phyloP scores from a whole-genome alignment of 2,888 invertebrate species.

The Muschampia plurimacula region DNA sequence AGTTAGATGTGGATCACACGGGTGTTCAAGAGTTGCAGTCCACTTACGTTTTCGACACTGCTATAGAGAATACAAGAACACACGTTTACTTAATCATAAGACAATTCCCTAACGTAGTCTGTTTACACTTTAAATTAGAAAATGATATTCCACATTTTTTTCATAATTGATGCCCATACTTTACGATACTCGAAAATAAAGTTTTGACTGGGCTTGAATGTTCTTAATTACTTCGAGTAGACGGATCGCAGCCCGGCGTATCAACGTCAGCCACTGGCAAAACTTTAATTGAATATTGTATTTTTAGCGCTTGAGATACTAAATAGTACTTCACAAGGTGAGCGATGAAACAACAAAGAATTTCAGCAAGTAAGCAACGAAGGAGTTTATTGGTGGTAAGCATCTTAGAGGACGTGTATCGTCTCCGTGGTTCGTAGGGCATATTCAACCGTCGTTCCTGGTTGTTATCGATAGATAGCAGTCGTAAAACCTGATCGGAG shows the following conservation, averaged over 20 bases:
- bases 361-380: too few species aligned
- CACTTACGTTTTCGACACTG: background rate
- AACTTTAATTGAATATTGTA: slow-evolving; percentile 22
- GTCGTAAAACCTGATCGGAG: too few species aligned
- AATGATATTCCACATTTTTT: background rate
- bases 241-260: slow-evolving; percentile 6
- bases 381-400: too few species aligned
- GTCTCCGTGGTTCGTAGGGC: too few species aligned
- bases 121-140: background rate
- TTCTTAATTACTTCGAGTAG: slow-evolving; percentile 16
- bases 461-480: too few species aligned
- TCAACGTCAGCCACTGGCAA: slow-evolving; percentile 15
- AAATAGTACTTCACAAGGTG: background rate
- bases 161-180: background rate
- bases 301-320: slow-evolving; percentile 8
- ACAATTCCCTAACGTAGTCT: background rate
- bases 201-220: slow-evolving; percentile 8
- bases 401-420: too few species aligned
- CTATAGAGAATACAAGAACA: slow-evolving; percentile 1
- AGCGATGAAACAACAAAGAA: background rate
- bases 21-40: too few species aligned
- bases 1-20: too few species aligned
- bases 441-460: too few species aligned
- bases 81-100: background rate
- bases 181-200: background rate